Evolutionary conservation across 2,888 invertebrate genomes (phyloP).

Genomic region (Tridacna crocea): DNA sequence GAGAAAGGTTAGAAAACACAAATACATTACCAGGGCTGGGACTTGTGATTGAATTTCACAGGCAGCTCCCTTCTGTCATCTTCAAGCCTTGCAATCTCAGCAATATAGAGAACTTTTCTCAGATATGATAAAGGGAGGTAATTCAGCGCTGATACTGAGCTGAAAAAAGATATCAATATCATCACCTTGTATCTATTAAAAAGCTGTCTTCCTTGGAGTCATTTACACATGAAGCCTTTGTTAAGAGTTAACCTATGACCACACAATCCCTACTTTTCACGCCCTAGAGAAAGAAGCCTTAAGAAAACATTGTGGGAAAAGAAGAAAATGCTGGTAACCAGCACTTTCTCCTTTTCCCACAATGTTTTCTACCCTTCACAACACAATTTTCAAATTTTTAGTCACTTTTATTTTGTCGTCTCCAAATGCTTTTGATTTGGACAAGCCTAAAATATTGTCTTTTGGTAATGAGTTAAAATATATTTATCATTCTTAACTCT

Average conservation of each 20-base stretch:
- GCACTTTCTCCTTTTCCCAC: conserved; percentile 2
- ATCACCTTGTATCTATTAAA: not conserved
- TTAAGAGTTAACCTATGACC: not conserved
- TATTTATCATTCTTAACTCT: too few relatives aligned
- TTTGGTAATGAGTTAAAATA: too few relatives aligned
- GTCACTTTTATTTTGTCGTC: not conserved
- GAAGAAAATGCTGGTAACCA: not conserved
- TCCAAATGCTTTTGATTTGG: not conserved
- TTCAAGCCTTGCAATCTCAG: conserved; percentile 43
- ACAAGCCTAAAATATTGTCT: not conserved
- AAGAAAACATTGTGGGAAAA: not conserved
- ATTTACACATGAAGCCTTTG: not conserved
- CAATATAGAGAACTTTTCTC: conserved; percentile 38
- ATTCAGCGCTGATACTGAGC: conserved; percentile 65
- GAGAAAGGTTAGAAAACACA: too few relatives aligned
- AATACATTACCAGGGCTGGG: conserved; percentile 63
- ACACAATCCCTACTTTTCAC: not conserved
- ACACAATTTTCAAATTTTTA: not conserved
- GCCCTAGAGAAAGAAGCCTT: not conserved
- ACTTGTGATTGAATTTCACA: conserved; percentile 60
- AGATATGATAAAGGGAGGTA: conserved; percentile 67
- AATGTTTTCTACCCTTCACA: not conserved
- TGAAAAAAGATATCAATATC: conserved; percentile 38
- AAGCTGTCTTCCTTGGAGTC: not conserved
- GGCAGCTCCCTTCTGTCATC: conserved; percentile 65